Evolutionary conservation across 2,888 invertebrate genomes (phyloP), one percentile per base, ranked within the genome.

Genomic region (Sarcophaga caerulescens): DNA sequence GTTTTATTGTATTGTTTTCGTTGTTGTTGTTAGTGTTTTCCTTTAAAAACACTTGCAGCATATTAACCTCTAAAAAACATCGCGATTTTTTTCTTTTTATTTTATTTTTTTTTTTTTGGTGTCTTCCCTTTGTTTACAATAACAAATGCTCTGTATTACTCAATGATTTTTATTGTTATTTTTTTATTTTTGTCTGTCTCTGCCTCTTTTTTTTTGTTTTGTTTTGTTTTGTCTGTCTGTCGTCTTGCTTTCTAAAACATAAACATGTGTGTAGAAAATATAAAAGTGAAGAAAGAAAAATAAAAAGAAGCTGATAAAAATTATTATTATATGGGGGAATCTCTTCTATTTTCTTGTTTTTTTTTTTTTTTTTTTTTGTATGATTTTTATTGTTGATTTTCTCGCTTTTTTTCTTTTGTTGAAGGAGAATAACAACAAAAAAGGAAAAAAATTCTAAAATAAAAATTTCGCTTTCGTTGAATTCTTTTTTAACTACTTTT

Each of bases 381-480:
- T 52, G 6, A 35, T 60, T 66, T 59, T 71, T 19, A 47, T 75
- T 70, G 35, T 45, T 80, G 45, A 47, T 47, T 47, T 47, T 47
- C 12, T 14, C 14, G 47, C 47, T 47, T 11, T 14, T 47, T 47
- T 47, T 47, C 45, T 66, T 66, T 17, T n/a, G n/a, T 8, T 44
- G 8, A 44, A 63, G 44, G 35, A 66, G 44, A 66, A 44, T 44
- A 69, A 85, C 76, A 81, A 74, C 62, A 69, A 85, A 85, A 81
- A 85, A 82, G 63, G 84, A 78, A 65, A 82, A 82, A 52, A 68
- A 77, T 74, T 78, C 87, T 75, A 87, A 87, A 81, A 84, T 85
- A 84, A 76, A 85, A 88, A 86, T 88, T 87, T 88, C 85, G 86
- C 88, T 87, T 88, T 88, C 87, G 83, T 86, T 88, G 83, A 80